Percentiles rank a stretch among this genome's conserved stretches.
Conservation (phyloP, 2,888 invertebrate species). For the Eristalis pertinax region DNA sequence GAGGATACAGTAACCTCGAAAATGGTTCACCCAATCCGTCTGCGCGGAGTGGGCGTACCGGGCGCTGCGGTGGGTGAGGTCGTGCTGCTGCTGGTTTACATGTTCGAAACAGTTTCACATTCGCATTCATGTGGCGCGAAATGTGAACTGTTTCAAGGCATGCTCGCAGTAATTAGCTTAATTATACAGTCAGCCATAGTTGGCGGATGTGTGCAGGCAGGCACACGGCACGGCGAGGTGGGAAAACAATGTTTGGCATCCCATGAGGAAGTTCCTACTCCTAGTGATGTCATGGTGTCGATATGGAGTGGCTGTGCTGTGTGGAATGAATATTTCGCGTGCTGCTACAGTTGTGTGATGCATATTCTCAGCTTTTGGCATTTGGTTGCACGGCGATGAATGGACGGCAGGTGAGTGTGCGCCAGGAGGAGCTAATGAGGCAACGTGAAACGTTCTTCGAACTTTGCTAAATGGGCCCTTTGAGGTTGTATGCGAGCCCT, state of each 20-base stretch:
- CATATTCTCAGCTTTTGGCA: neutral
- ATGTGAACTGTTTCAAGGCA: slow-evolving; percentile 46
- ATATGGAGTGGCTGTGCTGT: slow-evolving; percentile 20
- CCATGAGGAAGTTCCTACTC: slow-evolving; percentile 53
- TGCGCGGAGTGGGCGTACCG: too few relatives aligned
- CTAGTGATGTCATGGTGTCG: slow-evolving; percentile 47
- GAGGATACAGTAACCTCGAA: neutral
- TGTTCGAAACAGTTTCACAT: slow-evolving; percentile 29
- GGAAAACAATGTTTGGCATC: slow-evolving; percentile 38
- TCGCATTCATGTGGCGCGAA: slow-evolving; percentile 46
- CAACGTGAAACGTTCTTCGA: neutral
- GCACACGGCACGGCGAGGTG: neutral
- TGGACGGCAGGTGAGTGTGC: neutral
- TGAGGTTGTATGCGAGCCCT: neutral
- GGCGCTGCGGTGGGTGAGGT: too few relatives aligned
- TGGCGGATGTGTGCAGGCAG: neutral
- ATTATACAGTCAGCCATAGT: slow-evolving; percentile 36
- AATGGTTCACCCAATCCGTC: neutral
- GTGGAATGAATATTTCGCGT: neutral
- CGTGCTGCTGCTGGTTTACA: neutral
- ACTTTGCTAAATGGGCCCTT: neutral
- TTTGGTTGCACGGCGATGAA: neutral
- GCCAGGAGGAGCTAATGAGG: neutral
- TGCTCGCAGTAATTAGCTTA: slow-evolving; percentile 61
- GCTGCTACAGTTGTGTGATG: neutral